phyloP scores from a whole-genome alignment of 1,140 invertebrate genomes.

The Drosophila persimilis region DNA sequence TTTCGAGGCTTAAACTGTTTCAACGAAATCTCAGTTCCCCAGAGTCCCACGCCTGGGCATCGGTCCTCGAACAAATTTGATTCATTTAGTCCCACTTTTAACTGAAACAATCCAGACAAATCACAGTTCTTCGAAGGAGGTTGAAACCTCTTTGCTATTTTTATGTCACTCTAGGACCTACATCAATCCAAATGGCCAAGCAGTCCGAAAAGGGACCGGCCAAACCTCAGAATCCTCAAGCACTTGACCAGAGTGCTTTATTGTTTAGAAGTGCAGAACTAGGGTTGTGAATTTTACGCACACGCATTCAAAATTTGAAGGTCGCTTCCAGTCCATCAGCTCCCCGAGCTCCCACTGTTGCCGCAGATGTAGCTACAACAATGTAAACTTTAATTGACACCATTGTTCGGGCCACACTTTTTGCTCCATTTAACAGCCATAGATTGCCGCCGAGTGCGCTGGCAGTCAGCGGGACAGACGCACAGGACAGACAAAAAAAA shows the following conservation, averaged over 20 bases:
- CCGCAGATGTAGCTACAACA: constrained; percentile 54
- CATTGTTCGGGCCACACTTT: constrained; percentile 78
- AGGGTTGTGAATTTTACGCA: constrained; percentile 33
- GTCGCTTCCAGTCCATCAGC: constrained; percentile 17
- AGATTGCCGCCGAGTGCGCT: constrained; percentile 65
- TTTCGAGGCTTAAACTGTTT: constrained; percentile 13
- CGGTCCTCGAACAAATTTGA: constrained; percentile 2
- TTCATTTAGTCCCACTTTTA: constrained; percentile 26
- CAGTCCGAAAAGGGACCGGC: constrained; percentile 32
- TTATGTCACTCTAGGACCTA: constrained; percentile 65
- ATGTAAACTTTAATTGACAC: constrained; percentile 81
- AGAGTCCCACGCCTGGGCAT: too few species aligned
- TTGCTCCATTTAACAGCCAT: constrained; percentile 80
- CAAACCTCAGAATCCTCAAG: constrained; percentile 30
- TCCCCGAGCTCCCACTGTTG: constrained; percentile 9
- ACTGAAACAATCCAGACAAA: constrained; percentile 38
- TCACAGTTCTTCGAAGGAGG: constrained; percentile 31
- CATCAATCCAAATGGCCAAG: constrained; percentile 55
- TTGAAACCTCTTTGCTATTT: constrained; percentile 47
- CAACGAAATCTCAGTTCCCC: too few species aligned
- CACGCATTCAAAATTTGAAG: constrained; percentile 64
- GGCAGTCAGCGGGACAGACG: constrained; percentile 37
- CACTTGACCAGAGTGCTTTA: constrained; percentile 1
- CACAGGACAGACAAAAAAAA: constrained; percentile 7
- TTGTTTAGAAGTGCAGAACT: constrained; percentile 24